Base-by-base conservation (phyloP, 2,797 vertebrate genomes). In the Picus viridis region DNA sequence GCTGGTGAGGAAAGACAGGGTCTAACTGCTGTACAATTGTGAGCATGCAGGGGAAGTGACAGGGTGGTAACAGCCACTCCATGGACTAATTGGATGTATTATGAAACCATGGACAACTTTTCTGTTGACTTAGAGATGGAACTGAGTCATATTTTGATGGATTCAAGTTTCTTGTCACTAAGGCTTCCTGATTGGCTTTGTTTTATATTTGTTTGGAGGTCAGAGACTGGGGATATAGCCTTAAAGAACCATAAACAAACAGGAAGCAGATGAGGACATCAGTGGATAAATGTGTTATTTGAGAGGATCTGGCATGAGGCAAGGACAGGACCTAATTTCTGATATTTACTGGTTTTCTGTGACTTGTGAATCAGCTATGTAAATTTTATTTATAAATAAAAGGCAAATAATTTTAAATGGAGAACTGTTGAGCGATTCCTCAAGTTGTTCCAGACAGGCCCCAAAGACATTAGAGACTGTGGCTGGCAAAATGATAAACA, bases 401-500 rank as follows among this genome's bases (percentile, higher is more conserved):
- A 90, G 62, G 24, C 59, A 90, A 89, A 74, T 82, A 70, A 53
- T 88, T 86, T 92, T 67, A 77, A 89, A 80, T 69, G 41, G 78
- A 30, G 47, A 65, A n/a, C 22, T 90, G 65, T 88, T 84, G 81
- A 87, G 65, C 83, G 56, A 92, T 94, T 63, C 20, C 59, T 88
- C 2, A 12, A 86, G 75, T 88, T 84, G 36, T 85, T 88, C 62
- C 83, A 93, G 93, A 80, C 53, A 88, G 68, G 41, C 72, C 65
- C 71, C 58, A 83, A 94, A 92, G 93, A 90, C 8, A 92, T 85
- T 91, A 77, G 58, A 88, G 68, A 68, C 88, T 69, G 58, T 87
- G 91, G 81, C 83, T 95, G 94, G 93, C 81, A 93, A 94, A 89
- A 95, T 87, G 69, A 96, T 90, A 59, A 84, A 92, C 41, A 76